These are phyloP conservation scores for Botia kubotai DNA, from an alignment of 2,797 vertebrate genomes.

Conservation along the genomic window DNA sequence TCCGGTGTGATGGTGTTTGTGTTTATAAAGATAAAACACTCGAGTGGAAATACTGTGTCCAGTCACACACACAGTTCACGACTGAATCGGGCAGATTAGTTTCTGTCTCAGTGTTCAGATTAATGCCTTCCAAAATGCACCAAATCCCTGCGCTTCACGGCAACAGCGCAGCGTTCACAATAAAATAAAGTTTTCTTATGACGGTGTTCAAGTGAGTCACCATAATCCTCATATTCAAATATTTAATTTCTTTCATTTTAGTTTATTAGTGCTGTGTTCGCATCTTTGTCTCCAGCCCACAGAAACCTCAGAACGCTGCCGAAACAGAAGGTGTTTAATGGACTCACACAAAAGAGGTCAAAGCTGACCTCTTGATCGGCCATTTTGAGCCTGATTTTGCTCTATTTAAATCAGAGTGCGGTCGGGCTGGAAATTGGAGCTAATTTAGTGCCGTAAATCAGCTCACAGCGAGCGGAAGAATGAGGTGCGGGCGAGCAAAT, in stretches of 20 bases:
- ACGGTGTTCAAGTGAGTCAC: conserved; percentile 34
- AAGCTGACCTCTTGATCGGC: conserved; percentile 25
- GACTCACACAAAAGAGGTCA: conserved; percentile 15
- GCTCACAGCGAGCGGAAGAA: conserved; percentile 22
- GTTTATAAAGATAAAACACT: conserved; percentile 46
- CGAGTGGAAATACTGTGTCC: conserved; percentile 13
- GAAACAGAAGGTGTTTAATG: not conserved
- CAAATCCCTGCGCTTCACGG: conserved; percentile 31
- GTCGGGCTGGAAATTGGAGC: conserved; percentile 56
- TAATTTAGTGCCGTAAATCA: conserved; percentile 64
- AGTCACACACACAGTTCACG: conserved; percentile 21
- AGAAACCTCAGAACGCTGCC: not conserved
- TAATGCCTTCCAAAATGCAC: conserved; percentile 46
- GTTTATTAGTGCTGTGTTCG: conserved; percentile 20
- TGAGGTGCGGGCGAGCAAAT: conserved; percentile 21
- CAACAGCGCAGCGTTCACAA: not conserved
- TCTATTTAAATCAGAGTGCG: conserved; percentile 36
- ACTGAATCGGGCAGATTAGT: conserved; percentile 44
- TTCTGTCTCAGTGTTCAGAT: conserved; percentile 46
- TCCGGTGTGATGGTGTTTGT: conserved; percentile 26
- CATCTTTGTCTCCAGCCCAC: conserved; percentile 17
- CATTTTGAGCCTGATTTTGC: conserved; percentile 38
- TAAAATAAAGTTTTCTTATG: conserved; percentile 24
- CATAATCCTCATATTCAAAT: conserved; percentile 45
- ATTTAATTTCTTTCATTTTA: conserved; percentile 37